phyloP scores from a whole-genome alignment of 2,113 vertebrate species.

The Amphilophus citrinellus region DNA sequence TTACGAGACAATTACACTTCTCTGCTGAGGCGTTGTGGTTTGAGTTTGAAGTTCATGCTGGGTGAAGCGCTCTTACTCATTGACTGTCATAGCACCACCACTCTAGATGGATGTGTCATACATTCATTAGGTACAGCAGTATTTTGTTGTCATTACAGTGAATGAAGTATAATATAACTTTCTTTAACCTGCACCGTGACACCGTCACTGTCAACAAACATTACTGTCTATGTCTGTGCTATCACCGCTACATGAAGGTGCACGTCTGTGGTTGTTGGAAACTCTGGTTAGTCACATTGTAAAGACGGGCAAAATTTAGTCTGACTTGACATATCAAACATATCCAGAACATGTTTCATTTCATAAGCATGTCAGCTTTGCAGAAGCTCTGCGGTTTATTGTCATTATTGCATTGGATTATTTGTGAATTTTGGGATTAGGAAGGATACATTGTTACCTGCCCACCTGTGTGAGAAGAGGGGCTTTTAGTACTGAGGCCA shows the following conservation, averaged over 20 bases:
- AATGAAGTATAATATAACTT: not conserved
- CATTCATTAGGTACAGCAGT: not conserved
- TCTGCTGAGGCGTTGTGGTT: not conserved
- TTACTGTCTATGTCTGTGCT: not conserved
- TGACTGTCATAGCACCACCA: not conserved
- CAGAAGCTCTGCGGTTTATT: no score
- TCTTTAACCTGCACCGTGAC: not conserved
- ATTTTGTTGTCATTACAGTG: not conserved
- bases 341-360: not conserved
- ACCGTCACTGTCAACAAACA: not conserved
- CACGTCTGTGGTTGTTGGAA: not conserved
- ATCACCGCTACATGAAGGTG: not conserved
- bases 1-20: constrained; percentile 1
- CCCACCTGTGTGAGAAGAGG: not conserved
- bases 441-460: not conserved
- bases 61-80: constrained; percentile 10
- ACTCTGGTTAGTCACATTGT: not conserved
- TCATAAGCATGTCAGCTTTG: not conserved
- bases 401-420: not conserved
- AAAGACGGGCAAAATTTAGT: not conserved
- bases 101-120: not conserved
- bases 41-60: not conserved
- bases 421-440: not conserved
- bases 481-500: not conserved
- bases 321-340: not conserved